These are phyloP conservation scores for Calephelis perditalis DNA, from an alignment of 2,888 invertebrate species.

Conservation along the genomic window DNA sequence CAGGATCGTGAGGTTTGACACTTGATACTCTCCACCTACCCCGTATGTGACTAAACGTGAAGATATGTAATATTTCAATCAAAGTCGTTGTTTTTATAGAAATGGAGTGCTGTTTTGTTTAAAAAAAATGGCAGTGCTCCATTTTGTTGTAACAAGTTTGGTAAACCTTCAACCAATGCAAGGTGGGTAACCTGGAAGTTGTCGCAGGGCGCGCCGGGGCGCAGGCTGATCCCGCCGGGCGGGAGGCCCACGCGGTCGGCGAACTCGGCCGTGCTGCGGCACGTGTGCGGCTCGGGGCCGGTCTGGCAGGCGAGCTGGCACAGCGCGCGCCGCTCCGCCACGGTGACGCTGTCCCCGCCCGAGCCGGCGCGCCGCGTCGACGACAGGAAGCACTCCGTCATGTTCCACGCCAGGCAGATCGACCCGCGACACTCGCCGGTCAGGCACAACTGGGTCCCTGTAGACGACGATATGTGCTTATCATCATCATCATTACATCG, in stretches of 20 bases:
- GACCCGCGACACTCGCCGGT: constrained; percentile 96
- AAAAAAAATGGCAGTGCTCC: no score
- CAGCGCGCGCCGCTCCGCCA: constrained; percentile 88
- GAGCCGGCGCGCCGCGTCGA: constrained; percentile 80
- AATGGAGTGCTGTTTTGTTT: no score
- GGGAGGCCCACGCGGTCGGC: constrained; percentile 85
- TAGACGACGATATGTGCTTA: no score
- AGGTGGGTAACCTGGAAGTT: constrained; percentile 88
- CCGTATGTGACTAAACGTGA: no score
- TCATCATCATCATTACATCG: no score
- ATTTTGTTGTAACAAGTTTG: no score
- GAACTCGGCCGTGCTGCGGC: constrained; percentile 93
- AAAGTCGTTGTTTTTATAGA: no score
- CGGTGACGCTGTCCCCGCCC: constrained; percentile 56
- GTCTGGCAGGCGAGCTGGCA: constrained; percentile 99
- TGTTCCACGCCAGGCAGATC: constrained; percentile 95
- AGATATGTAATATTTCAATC: no score
- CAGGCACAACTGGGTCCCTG: constrained; percentile 87
- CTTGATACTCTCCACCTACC: no score
- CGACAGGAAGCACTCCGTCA: constrained; percentile 96
- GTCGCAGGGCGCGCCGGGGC: constrained; percentile 98
- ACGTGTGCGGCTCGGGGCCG: constrained; percentile 84
- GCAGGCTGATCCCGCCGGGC: constrained; percentile 88
- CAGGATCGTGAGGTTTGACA: no score
- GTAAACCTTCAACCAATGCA: no score